Evolutionary conservation across 2,888 invertebrate genomes (phyloP).

Genomic region (Microctonus hyperodae): DNA sequence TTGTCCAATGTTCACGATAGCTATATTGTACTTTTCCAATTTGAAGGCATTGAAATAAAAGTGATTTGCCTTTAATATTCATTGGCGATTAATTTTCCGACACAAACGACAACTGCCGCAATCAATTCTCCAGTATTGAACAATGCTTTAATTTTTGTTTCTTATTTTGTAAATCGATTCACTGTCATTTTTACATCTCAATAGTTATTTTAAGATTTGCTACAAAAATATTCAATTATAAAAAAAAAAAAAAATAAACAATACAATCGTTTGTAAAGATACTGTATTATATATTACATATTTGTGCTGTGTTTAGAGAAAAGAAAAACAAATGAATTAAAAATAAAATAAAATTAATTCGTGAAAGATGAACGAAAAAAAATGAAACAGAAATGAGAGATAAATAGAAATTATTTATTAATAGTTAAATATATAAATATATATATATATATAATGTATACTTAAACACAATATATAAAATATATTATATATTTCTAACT

Average conservation of each 20-base stretch:
- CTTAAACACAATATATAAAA: constrained; percentile 32
- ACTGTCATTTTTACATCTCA: not conserved
- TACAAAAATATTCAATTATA: not conserved
- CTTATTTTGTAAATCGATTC: not conserved
- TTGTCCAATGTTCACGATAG: not conserved
- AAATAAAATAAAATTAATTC: not conserved
- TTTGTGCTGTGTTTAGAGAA: constrained; percentile 55
- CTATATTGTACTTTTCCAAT: not conserved
- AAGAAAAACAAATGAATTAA: not conserved
- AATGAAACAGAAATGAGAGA: constrained; percentile 34
- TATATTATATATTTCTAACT: constrained; percentile 42
- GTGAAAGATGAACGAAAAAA: not conserved
- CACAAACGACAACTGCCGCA: not conserved
- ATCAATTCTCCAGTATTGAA: not conserved
- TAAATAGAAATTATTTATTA: constrained; percentile 39
- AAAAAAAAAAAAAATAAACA: constrained; percentile 16
- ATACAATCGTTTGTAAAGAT: constrained; percentile 47
- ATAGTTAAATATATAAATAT: constrained; percentile 39
- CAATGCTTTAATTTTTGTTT: not conserved
- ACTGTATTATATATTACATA: constrained; percentile 54
- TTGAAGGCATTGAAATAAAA: not conserved
- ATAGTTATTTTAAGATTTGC: not conserved
- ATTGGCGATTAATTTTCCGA: not conserved
- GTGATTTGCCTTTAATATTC: not conserved
- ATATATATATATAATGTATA: constrained; percentile 35